Conservation (phyloP, 2,113 vertebrate genomes). For the Pluvianellus socialis region DNA sequence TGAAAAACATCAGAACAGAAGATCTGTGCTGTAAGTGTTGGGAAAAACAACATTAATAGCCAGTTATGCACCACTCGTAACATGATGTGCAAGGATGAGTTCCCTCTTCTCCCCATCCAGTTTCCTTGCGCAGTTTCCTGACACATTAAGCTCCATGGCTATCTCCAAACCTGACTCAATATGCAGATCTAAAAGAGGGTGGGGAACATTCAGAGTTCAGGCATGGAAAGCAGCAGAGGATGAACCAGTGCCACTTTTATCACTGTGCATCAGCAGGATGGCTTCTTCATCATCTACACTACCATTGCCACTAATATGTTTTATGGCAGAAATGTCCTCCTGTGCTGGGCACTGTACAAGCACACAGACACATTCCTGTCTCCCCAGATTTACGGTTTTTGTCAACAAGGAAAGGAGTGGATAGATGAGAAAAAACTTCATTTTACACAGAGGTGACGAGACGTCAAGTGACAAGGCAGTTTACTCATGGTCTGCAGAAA, state of each 20-base stretch:
- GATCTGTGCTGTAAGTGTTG: not conserved
- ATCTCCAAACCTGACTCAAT: not conserved
- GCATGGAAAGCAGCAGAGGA: not conserved
- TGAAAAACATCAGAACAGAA: not conserved
- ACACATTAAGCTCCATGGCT: not conserved
- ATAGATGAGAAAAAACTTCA: not conserved
- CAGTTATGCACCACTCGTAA: not conserved
- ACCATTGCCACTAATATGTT: not conserved
- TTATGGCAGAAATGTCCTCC: not conserved
- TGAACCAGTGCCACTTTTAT: not conserved
- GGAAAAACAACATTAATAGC: not conserved
- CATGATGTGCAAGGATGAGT: not conserved
- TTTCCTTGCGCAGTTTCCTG: not conserved
- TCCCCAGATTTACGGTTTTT: not conserved
- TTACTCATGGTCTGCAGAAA: not conserved
- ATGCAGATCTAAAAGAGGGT: not conserved
- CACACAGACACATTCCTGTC: not conserved
- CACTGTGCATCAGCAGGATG: not conserved
- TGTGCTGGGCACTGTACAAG: not conserved
- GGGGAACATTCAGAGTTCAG: not conserved
- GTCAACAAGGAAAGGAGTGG: not conserved
- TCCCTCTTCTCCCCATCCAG: not conserved
- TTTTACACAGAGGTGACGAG: not conserved
- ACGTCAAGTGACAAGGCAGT: not conserved
- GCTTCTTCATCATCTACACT: rapidly evolving